These are phyloP conservation scores for Eristalis arbustorum DNA, from an alignment of 2,888 invertebrate genomes.

Conservation along the genomic window DNA sequence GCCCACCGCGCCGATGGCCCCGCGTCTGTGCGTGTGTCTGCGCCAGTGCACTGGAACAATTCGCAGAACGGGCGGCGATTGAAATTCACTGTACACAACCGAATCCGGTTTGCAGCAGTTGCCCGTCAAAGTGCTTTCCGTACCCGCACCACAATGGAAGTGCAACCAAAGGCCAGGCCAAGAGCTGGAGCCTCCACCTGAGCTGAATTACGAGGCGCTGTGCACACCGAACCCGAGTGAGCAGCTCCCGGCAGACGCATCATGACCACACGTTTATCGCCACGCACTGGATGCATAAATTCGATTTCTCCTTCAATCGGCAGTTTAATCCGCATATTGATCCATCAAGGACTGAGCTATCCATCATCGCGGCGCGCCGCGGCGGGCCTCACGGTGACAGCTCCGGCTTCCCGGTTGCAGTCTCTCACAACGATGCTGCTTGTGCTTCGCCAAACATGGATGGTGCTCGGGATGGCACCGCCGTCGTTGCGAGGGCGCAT, in stretches of 20 bases:
- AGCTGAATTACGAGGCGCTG: conserved; percentile 60
- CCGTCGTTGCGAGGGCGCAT: background rate
- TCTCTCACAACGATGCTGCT: conserved; percentile 41
- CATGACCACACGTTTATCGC: conserved; percentile 28
- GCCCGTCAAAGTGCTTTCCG: conserved; percentile 62
- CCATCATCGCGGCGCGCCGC: conserved; percentile 39
- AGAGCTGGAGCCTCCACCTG: conserved; percentile 44
- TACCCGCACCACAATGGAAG: conserved; percentile 60
- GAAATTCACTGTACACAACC: conserved; percentile 57
- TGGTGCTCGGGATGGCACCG: conserved; percentile 39
- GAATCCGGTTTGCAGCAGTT: conserved; percentile 58
- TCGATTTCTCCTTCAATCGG: conserved; percentile 50
- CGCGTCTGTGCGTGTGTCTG: no score
- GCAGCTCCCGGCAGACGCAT: conserved; percentile 12
- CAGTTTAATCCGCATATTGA: conserved; percentile 62
- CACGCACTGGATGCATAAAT: conserved; percentile 44
- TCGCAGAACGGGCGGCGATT: conserved; percentile 48
- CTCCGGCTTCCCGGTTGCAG: conserved; percentile 55
- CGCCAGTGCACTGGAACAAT: conserved; percentile 17
- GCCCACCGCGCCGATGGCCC: background rate
- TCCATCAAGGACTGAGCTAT: conserved; percentile 60
- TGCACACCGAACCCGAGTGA: background rate
- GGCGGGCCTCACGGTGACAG: conserved; percentile 51
- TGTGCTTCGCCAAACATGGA: background rate
- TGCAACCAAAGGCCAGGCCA: conserved; percentile 60